phyloP scores from a whole-genome alignment of 37 sponge, comb jelly and placozoan species.

The Geodia barretti region DNA sequence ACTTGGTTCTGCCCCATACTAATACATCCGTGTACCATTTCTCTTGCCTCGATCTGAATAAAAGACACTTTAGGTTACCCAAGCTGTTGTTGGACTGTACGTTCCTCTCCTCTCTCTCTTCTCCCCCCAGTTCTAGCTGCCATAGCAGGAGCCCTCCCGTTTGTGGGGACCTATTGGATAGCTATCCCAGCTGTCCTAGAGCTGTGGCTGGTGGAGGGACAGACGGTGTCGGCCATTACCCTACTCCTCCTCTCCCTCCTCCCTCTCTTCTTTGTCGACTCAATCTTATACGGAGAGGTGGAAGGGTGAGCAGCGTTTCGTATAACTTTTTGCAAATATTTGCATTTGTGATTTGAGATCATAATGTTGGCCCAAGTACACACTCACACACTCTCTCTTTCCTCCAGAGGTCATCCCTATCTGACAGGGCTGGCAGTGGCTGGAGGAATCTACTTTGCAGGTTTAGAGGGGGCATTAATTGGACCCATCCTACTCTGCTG shows the following conservation, averaged over 20 bases:
- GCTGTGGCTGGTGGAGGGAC: constrained; percentile 83
- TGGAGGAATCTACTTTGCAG: constrained; percentile 93
- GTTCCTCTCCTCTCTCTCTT: not conserved
- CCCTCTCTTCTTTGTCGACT: constrained; percentile 85
- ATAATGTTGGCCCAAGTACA: not conserved
- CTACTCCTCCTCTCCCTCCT: constrained; percentile 75
- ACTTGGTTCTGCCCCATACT: too few species aligned
- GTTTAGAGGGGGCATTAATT: constrained; percentile 96
- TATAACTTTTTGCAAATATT: not conserved
- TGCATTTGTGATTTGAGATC: not conserved
- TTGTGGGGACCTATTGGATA: constrained; percentile 91
- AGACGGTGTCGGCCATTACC: constrained; percentile 50
- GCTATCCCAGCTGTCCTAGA: constrained; percentile 90
- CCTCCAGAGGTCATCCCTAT: constrained; percentile 91
- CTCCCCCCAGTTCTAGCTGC: constrained; percentile 73
- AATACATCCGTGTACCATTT: too few species aligned
- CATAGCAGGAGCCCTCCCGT: constrained; percentile 85
- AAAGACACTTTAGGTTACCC: too few species aligned
- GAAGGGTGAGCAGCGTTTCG: constrained; percentile 65
- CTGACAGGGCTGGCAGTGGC: constrained; percentile 93
- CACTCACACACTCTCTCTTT: constrained; percentile 23
- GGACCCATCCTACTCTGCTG: constrained; percentile 94
- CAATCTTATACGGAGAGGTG: constrained; percentile 88
- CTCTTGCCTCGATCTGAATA: too few species aligned
- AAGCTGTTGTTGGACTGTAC: too few species aligned